Evolutionary conservation across 1,140 invertebrate species (phyloP), one percentile per base, ranked within the genome.

Genomic region (Harpegnathos saltator): DNA sequence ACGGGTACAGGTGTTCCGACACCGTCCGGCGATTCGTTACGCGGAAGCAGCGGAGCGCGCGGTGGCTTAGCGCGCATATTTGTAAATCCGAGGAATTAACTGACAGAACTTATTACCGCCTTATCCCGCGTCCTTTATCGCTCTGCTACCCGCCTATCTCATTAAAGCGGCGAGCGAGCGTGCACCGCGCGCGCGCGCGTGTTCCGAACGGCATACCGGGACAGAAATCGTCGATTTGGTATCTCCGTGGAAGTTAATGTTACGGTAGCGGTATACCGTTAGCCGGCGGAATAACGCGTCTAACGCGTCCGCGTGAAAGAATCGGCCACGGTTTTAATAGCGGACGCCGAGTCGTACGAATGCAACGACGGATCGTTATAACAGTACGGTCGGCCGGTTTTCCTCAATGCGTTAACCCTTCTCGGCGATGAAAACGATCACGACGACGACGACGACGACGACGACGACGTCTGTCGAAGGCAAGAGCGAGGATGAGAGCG

Each of bases 181-280:
- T 71, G 58, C n/a, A n/a, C 44, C 38, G 54, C 54, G 63, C 33
- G 68, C 48, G 82, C 38, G 54, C 54, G 63, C 33, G 68, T 54
- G 82, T 77, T 81, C 19, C 73, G 1, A 54, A 19, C 44, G 44
- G 81, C 50, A 54, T 44, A 59, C 50, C 58, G 59, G n/a, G 29
- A 69, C 54, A 66, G 54, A 65, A 65, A 59, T 71, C 58, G 50
- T 73, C 82, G 24, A 56, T 59, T 38, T 48, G 78, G 17, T 77
- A 65, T 62, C 74, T 80, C 15, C 38, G 26, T 44, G 66, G 17
- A 54, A 83, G 54, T 83, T 83, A 83, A 83, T 80, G 54, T 80
- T 80, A 80, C 74, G 63, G 74, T 80, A 80, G 63, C 61, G 50
- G 15, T 52, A 62, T 80, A 78, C 82, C 82, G 82, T 80, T 83